Percentiles rank a stretch among this genome's conserved stretches.
Conservation (phyloP, 2,888 invertebrate genomes). For the Prenolepis imparis region DNA sequence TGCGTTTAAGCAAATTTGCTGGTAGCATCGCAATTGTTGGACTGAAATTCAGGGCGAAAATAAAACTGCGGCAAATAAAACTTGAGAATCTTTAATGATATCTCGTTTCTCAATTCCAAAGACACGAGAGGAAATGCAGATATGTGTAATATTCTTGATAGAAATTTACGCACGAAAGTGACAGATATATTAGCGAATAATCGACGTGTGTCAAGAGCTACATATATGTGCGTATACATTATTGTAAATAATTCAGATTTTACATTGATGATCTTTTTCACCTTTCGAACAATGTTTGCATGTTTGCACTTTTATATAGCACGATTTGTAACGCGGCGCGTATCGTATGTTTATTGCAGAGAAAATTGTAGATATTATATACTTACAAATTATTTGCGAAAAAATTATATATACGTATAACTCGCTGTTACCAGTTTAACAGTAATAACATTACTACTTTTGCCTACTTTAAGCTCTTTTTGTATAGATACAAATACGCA, state of each 20-base stretch:
- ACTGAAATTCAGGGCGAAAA: background rate
- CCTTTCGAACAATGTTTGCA: constrained; percentile 47
- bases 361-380: constrained; percentile 44
- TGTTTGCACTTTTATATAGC: constrained; percentile 68
- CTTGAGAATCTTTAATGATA: background rate
- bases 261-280: constrained; percentile 42
- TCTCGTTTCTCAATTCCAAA: background rate
- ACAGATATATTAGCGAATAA: background rate
- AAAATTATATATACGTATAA: constrained; percentile 13
- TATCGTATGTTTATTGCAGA: constrained; percentile 22
- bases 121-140: background rate
- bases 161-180: constrained; percentile 35
- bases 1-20: background rate
- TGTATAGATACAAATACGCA: constrained; percentile 51
- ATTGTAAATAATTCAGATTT: constrained; percentile 59
- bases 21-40: background rate
- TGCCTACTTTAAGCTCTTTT: constrained; percentile 46
- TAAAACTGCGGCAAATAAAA: constrained; percentile 1
- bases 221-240: constrained; percentile 14
- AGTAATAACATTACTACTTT: constrained; percentile 23
- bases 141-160: constrained; percentile 36
- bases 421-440: constrained; percentile 4
- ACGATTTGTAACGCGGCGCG: constrained; percentile 1
- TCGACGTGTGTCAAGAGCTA: constrained; percentile 7
- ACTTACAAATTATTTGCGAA: constrained; percentile 22